These are phyloP conservation scores for Thaumetopoea pityocampa DNA, from an alignment of 1,140 invertebrate species.

Conservation along the genomic window DNA sequence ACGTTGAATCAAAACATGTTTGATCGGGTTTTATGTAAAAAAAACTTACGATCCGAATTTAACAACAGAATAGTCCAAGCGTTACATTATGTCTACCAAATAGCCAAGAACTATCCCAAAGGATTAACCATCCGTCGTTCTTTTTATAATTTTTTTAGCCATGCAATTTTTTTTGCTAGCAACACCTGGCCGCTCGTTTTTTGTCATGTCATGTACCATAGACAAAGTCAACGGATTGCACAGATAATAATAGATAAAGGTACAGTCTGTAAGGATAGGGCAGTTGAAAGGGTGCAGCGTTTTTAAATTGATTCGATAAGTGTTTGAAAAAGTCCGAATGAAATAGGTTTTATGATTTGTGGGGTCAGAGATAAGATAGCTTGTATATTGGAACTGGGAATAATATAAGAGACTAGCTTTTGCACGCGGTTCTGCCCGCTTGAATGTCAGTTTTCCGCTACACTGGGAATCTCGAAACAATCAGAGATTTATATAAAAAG, in stretches of 20 bases:
- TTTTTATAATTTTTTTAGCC: conserved; percentile 35
- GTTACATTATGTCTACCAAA: conserved; percentile 52
- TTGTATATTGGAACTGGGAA: conserved; percentile 16
- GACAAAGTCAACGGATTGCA: conserved; percentile 36
- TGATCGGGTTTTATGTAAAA: conserved; percentile 28
- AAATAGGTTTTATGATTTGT: conserved; percentile 37
- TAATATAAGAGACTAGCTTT: background rate
- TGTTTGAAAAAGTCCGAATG: conserved; percentile 21
- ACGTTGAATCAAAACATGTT: conserved; percentile 31
- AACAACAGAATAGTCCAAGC: conserved; percentile 44
- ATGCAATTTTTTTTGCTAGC: conserved; percentile 36
- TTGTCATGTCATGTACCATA: conserved; percentile 38
- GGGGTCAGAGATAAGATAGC: conserved; percentile 33
- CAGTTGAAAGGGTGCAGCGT: conserved; percentile 27
- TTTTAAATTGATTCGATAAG: conserved; percentile 41
- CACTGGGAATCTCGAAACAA: no score
- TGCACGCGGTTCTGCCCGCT: no score
- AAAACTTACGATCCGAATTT: conserved; percentile 19
- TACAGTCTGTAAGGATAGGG: conserved; percentile 20
- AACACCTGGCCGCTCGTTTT: conserved; percentile 58
- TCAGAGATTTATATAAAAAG: no score
- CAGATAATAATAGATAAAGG: conserved; percentile 40
- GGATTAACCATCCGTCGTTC: conserved; percentile 44
- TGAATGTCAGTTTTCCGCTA: no score
- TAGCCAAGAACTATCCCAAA: conserved; percentile 45